Conservation (phyloP, 2,888 invertebrate genomes). For the Athetis lepigone region DNA sequence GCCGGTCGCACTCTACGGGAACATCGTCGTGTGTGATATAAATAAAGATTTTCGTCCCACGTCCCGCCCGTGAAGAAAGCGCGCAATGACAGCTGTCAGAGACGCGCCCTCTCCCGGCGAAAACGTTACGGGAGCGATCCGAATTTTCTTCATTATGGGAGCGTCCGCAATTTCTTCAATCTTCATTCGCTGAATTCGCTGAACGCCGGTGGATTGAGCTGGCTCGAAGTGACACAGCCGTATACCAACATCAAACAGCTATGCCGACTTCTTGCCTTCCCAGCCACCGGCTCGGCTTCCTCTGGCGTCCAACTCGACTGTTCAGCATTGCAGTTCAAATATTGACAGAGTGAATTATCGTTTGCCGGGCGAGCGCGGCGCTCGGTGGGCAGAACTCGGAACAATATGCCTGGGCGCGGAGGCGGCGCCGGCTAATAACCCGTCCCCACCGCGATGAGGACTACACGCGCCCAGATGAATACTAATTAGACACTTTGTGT, state of each 20-base stretch:
- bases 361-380: conserved; percentile 84
- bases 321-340: conserved; percentile 81
- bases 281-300: conserved; percentile 88
- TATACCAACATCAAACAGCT: conserved; percentile 93
- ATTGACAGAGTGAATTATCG: conserved; percentile 84
- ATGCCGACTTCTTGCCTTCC: conserved; percentile 97
- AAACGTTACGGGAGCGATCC: conserved; percentile 86
- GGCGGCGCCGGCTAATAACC: conserved; percentile 90
- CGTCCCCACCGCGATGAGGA: conserved; percentile 90
- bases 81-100: conserved; percentile 87
- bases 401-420: conserved; percentile 90
- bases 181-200: conserved; percentile 80
- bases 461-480: conserved; percentile 90
- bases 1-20: conserved; percentile 89
- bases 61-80: conserved; percentile 74
- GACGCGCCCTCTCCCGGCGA: conserved; percentile 82
- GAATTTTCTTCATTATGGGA: conserved; percentile 80
- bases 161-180: conserved; percentile 78
- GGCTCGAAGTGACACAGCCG: conserved; percentile 96
- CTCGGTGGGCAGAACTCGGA: conserved; percentile 87
- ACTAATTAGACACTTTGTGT: conserved; percentile 88
- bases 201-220: conserved; percentile 92
- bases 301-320: conserved; percentile 74
- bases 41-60: conserved; percentile 85
- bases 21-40: conserved; percentile 90